phyloP scores from a whole-genome alignment of 1,140 invertebrate genomes.

The Ladona fulva region DNA sequence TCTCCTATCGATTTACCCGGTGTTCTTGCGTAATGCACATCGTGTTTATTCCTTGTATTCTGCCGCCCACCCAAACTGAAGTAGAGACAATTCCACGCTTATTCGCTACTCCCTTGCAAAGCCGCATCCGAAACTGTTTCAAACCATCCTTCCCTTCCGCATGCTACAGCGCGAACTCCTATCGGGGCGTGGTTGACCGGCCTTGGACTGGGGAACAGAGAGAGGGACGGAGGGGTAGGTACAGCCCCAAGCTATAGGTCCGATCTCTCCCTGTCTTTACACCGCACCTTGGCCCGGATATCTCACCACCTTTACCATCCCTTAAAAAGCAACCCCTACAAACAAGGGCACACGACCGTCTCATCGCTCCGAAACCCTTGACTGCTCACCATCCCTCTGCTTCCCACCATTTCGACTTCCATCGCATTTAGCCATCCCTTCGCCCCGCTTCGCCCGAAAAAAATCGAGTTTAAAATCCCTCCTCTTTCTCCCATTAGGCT shows the following conservation, averaged over 20 bases:
- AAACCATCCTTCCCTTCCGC: neutral
- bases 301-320: neutral
- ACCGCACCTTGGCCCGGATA: neutral
- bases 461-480: neutral
- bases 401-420: neutral
- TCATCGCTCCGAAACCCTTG: neutral
- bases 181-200: conserved; percentile 3
- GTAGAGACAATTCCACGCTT: neutral
- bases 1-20: too few species aligned
- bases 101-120: neutral
- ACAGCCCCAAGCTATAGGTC: neutral
- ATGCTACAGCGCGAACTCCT: neutral
- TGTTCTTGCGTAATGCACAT: too few species aligned
- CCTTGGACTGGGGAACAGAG: neutral
- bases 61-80: neutral
- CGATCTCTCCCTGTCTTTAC: neutral
- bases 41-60: neutral
- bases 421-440: neutral
- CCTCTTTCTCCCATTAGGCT: neutral
- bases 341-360: neutral
- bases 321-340: neutral
- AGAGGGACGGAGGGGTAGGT: too few species aligned
- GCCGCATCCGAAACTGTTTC: neutral
- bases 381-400: neutral
- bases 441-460: neutral